phyloP scores from a whole-genome alignment of 2,888 invertebrate species.

The Magallana nippona region DNA sequence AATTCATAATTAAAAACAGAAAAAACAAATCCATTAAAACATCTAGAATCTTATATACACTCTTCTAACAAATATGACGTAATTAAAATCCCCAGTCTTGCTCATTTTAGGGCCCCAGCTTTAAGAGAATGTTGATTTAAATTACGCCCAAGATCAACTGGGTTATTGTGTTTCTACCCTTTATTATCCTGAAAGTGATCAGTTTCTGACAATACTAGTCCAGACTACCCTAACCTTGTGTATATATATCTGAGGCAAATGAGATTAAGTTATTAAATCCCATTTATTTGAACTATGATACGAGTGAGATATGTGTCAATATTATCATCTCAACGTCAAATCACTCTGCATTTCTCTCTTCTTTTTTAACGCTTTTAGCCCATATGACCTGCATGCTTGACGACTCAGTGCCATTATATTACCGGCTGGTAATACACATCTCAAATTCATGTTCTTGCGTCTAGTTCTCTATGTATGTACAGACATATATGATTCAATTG shows the following conservation, averaged over 20 bases:
- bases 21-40: background rate
- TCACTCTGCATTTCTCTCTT: background rate
- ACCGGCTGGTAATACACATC: too few species aligned
- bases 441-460: too few species aligned
- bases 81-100: background rate
- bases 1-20: background rate
- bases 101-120: background rate
- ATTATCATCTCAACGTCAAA: background rate
- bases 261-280: slow-evolving; percentile 6
- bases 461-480: too few species aligned
- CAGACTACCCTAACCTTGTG: background rate
- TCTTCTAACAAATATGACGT: background rate
- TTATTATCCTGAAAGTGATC: slow-evolving; percentile 10
- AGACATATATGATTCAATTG: too few species aligned
- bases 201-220: background rate
- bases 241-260: background rate
- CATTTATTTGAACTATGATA: background rate
- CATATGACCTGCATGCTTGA: too few species aligned
- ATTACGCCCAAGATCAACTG: background rate
- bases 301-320: background rate
- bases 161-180: background rate
- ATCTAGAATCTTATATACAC: background rate
- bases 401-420: too few species aligned
- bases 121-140: slow-evolving; percentile 21
- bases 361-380: too few species aligned